Evolutionary conservation across 2,113 vertebrate species (phyloP).

Genomic region (Leptocoma aspasia): DNA sequence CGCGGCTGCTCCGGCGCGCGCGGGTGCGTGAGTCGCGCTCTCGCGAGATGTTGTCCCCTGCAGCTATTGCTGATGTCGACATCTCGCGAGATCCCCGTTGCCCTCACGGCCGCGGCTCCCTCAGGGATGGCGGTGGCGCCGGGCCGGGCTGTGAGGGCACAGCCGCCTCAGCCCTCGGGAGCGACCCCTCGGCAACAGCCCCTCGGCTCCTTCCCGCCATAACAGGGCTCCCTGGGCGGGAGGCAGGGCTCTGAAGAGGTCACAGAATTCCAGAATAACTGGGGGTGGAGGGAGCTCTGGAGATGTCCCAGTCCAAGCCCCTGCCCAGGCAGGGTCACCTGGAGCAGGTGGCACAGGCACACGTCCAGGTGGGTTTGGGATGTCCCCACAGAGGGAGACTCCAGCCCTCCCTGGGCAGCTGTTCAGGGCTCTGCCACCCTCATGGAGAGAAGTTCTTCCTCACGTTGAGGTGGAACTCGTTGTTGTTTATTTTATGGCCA

Average conservation of each 20-base stretch:
- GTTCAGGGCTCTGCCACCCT: neutral
- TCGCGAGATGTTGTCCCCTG: neutral
- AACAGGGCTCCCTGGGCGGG: no score
- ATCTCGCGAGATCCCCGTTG: neutral
- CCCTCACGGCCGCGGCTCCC: neutral
- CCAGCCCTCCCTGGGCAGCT: neutral
- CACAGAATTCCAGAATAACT: neutral
- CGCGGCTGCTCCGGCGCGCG: neutral
- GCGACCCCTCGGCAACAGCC: neutral
- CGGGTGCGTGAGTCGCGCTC: neutral
- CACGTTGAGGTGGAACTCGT: neutral
- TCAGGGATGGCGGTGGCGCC: accelerated
- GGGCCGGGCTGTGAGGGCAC: accelerated
- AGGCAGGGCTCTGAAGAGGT: neutral
- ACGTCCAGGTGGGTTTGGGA: accelerated
- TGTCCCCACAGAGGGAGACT: neutral
- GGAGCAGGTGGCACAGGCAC: neutral
- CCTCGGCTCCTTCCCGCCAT: no score
- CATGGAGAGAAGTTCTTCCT: neutral
- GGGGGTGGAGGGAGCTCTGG: neutral
- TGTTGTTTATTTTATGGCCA: neutral
- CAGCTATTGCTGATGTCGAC: accelerated
- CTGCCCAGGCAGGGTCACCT: neutral
- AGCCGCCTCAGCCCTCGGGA: neutral
- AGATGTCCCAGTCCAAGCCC: accelerated